These are phyloP conservation scores for Gymnocypris eckloni DNA, from an alignment of 2,797 vertebrate genomes.

Conservation along the genomic window DNA sequence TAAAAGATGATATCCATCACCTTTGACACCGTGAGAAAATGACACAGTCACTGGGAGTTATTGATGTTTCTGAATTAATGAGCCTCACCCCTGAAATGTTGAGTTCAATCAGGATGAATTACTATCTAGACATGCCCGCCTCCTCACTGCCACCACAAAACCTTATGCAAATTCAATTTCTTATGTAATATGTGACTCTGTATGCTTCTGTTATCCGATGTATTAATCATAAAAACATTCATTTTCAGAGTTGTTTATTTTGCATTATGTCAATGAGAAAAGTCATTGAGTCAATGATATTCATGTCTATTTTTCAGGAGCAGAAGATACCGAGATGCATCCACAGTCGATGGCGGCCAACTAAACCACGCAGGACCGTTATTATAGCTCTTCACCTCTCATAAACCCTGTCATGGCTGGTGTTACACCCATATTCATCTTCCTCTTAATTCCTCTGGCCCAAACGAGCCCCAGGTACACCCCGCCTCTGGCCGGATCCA, in stretches of 20 bases:
- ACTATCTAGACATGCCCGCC: conserved; percentile 39
- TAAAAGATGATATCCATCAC: conserved; percentile 40
- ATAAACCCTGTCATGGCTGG: conserved; percentile 39
- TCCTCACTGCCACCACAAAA: conserved; percentile 19
- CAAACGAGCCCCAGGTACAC: conserved; percentile 75
- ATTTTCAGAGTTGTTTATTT: conserved; percentile 11
- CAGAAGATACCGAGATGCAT: conserved; percentile 44
- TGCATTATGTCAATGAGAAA: not conserved
- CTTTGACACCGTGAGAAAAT: conserved; percentile 41
- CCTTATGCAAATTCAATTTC: conserved; percentile 28
- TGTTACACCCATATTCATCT: conserved; percentile 67
- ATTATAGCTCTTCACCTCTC: not conserved
- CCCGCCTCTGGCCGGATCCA: conserved; percentile 78
- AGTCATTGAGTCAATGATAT: conserved; percentile 9
- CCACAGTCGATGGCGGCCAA: conserved; percentile 28
- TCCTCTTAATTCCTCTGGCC: conserved; percentile 70
- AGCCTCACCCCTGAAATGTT: conserved; percentile 42
- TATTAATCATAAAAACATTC: conserved; percentile 11
- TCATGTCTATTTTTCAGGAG: conserved; percentile 28
- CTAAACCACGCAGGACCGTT: conserved; percentile 30
- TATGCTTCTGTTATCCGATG: not conserved
- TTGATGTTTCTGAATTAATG: conserved; percentile 55
- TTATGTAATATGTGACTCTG: conserved; percentile 31
- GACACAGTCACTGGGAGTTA: conserved; percentile 16
- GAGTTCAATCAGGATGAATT: conserved; percentile 54